Conservation (phyloP, 2,797 vertebrate species). For the Hirundo rustica region DNA sequence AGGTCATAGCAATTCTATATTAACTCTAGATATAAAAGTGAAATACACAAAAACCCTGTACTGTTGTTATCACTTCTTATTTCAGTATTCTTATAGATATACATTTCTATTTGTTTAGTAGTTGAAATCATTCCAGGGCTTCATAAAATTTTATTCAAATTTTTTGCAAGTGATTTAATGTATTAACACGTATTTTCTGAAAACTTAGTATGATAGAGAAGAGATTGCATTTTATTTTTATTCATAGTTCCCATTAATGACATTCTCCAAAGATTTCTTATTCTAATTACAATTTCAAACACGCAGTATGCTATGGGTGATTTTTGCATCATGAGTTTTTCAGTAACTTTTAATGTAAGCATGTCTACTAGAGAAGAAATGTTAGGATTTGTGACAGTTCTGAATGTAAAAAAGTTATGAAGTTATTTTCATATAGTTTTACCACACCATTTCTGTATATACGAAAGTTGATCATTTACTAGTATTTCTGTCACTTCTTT, state of each 20-base stretch:
- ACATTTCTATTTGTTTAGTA: not conserved
- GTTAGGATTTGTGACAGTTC: not conserved
- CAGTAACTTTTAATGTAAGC: not conserved
- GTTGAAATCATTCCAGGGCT: not conserved
- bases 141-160: not conserved
- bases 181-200: not conserved
- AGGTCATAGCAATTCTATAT: not conserved
- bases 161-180: not conserved
- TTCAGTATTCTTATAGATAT: not conserved
- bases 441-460: not conserved
- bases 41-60: not conserved
- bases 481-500: not conserved
- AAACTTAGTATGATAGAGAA: not conserved
- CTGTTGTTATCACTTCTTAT: not conserved
- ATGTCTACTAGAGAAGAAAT: not conserved
- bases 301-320: not conserved
- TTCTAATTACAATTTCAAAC: not conserved
- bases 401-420: not conserved
- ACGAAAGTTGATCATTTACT: accelerated
- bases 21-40: not conserved
- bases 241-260: not conserved
- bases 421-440: not conserved
- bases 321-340: not conserved
- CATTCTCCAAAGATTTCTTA: not conserved
- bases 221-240: not conserved